Conservation (phyloP, 1,140 invertebrate species). For the Drosophila subpulchrella region DNA sequence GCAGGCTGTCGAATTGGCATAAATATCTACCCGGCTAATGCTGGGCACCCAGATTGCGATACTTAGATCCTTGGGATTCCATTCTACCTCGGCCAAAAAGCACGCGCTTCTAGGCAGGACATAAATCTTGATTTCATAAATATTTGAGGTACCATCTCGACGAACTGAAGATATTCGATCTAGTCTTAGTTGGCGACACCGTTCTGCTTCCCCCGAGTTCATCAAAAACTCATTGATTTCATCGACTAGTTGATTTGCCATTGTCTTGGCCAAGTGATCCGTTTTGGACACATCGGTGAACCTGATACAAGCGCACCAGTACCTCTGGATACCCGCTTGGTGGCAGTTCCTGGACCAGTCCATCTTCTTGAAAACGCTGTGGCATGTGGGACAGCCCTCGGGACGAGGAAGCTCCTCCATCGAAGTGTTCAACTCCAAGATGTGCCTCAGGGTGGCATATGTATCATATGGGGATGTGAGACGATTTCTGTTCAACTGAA, state of each 20-base stretch:
- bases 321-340: conserved; percentile 88
- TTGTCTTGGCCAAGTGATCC: conserved; percentile 52
- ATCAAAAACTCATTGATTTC: conserved; percentile 82
- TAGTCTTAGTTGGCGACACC: conserved; percentile 33
- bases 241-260: conserved; percentile 85
- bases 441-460: conserved; percentile 87
- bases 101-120: conserved; percentile 79
- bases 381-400: conserved; percentile 87
- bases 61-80: conserved; percentile 56
- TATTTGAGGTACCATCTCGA: conserved; percentile 6
- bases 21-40: conserved; percentile 84
- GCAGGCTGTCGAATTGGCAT: conserved; percentile 75
- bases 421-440: conserved; percentile 79
- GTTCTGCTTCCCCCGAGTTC: conserved; percentile 5
- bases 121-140: conserved; percentile 21
- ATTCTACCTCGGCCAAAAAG: conserved; percentile 86
- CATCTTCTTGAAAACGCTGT: conserved; percentile 88
- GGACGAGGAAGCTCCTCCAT: conserved; percentile 36
- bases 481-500: conserved; percentile 89
- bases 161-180: conserved; percentile 18
- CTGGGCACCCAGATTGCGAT: conserved; percentile 66
- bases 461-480: conserved; percentile 93
- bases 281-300: conserved; percentile 82
- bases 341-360: conserved; percentile 88
- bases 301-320: conserved; percentile 91